Evolutionary conservation across 2,113 vertebrate species (phyloP).

Genomic region (Tupaia chinensis): DNA sequence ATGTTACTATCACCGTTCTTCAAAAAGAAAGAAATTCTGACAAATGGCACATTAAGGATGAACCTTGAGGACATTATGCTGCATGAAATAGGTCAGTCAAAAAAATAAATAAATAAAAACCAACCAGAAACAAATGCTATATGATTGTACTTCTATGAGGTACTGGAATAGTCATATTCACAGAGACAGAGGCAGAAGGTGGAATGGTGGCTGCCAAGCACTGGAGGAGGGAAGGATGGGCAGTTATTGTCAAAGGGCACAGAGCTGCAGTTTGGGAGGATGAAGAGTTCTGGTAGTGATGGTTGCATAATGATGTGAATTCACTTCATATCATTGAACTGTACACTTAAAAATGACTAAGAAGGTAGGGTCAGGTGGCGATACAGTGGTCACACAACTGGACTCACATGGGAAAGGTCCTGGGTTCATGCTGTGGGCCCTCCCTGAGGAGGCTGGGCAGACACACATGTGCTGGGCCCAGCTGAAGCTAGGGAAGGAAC

Average conservation of each 20-base stretch:
- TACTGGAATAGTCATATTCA: not conserved
- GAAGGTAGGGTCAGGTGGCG: too few relatives aligned
- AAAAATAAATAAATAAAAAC: not conserved
- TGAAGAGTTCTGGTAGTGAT: not conserved
- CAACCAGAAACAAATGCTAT: not conserved
- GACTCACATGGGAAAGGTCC: too few relatives aligned
- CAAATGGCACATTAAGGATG: not conserved
- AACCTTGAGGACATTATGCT: not conserved
- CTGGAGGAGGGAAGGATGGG: not conserved
- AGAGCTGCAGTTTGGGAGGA: slow-evolving; percentile 5
- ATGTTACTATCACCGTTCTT: not conserved
- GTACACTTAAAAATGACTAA: not conserved
- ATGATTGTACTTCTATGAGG: not conserved
- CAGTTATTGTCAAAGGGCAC: not conserved
- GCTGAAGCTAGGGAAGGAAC: too few relatives aligned
- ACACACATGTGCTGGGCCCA: too few relatives aligned
- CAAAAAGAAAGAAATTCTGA: slow-evolving; percentile 9
- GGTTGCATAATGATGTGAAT: not conserved
- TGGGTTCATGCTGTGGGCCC: too few relatives aligned
- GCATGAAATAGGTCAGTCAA: not conserved
- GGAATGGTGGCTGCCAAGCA: not conserved
- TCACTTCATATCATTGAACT: not conserved
- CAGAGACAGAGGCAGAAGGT: slow-evolving; percentile 13
- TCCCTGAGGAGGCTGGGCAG: too few relatives aligned
- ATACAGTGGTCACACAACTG: too few relatives aligned